Evolutionary conservation across 2,888 invertebrate species (phyloP).

Genomic region (Cordilura impudica): DNA sequence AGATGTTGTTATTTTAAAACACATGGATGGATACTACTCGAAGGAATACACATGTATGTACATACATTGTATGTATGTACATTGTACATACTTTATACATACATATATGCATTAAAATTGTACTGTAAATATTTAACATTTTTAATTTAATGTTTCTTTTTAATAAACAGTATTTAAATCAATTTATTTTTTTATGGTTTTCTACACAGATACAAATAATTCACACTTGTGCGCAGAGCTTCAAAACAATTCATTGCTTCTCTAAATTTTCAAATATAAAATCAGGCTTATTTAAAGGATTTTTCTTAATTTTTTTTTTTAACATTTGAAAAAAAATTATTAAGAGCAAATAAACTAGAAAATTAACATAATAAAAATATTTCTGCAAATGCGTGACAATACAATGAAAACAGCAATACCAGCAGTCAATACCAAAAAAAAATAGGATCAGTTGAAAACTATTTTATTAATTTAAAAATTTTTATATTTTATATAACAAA

Average conservation of each 20-base stretch:
- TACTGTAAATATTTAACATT: constrained; percentile 46
- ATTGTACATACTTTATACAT: constrained; percentile 1
- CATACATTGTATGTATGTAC: neutral
- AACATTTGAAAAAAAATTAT: no score
- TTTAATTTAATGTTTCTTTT: constrained; percentile 29
- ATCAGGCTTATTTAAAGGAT: no score
- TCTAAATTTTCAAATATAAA: neutral
- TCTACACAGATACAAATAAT: constrained; percentile 41
- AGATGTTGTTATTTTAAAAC: neutral
- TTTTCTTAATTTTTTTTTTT: no score
- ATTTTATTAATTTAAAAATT: no score
- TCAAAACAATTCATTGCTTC: neutral
- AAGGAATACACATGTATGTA: neutral
- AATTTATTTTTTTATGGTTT: constrained; percentile 50
- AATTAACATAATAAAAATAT: no score
- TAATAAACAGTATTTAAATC: constrained; percentile 53
- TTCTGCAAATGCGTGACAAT: no score
- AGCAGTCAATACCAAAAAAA: no score
- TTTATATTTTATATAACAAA: no score
- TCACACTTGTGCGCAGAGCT: neutral
- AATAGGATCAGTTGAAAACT: no score
- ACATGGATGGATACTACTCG: no score
- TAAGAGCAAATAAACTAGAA: no score
- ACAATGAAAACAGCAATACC: no score
- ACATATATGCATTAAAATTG: constrained; percentile 8